Evolutionary conservation across 1,140 invertebrate species (phyloP).

Genomic region (Platorchestia sp.): DNA sequence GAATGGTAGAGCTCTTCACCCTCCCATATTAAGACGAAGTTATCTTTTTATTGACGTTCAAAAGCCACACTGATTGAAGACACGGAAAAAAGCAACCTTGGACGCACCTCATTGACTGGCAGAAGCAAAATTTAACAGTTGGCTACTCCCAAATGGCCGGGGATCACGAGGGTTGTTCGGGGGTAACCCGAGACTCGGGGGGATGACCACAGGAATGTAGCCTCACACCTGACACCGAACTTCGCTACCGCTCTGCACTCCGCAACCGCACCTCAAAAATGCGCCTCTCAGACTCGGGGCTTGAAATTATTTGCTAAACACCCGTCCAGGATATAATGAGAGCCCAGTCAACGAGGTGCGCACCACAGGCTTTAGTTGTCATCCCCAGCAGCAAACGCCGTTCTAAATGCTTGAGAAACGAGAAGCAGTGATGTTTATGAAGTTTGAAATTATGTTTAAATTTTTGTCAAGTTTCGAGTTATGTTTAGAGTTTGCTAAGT

Average conservation of each 20-base stretch:
- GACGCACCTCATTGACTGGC: not conserved
- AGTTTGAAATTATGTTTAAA: not conserved
- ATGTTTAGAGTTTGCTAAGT: too few relatives aligned
- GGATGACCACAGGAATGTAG: slow-evolving; percentile 12
- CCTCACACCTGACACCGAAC: slow-evolving; percentile 13
- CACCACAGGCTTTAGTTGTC: not conserved
- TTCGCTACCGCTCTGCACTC: not conserved
- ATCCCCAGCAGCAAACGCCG: not conserved
- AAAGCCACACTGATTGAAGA: not conserved
- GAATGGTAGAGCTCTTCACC: not conserved
- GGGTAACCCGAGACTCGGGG: not conserved
- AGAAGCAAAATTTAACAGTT: slow-evolving; percentile 49
- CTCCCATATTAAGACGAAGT: not conserved
- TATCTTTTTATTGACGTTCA: not conserved
- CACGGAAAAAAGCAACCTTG: not conserved
- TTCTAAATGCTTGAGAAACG: not conserved
- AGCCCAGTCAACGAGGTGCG: not conserved
- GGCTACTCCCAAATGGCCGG: not conserved
- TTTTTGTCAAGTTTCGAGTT: too few relatives aligned
- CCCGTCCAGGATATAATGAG: not conserved
- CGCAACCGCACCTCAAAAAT: slow-evolving; percentile 6
- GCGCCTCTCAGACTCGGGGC: not conserved
- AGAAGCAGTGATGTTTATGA: not conserved
- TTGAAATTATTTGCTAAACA: not conserved
- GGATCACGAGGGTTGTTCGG: not conserved